Evolutionary conservation across 2,888 invertebrate genomes (phyloP).

Genomic region (Phania funesta): DNA sequence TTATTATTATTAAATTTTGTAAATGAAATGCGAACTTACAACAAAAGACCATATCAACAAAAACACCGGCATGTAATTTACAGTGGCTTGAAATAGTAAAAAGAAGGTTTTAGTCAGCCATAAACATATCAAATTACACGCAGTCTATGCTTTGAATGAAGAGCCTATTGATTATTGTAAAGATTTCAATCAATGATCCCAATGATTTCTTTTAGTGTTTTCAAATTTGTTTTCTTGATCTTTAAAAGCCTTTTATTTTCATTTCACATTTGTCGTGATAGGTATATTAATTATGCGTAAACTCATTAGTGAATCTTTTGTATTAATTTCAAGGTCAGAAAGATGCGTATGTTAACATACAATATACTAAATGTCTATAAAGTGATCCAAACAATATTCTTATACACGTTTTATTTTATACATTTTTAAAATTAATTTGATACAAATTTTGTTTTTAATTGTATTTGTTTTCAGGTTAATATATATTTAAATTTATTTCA

Average conservation of each 20-base stretch:
- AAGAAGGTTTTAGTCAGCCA: conserved; percentile 21
- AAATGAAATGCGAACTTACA: conserved; percentile 6
- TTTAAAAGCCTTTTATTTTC: not conserved
- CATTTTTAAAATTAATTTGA: conserved; percentile 1
- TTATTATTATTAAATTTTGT: not conserved
- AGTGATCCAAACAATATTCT: too few species aligned
- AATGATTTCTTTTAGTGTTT: not conserved
- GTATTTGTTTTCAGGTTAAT: conserved; percentile 72
- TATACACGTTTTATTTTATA: not conserved
- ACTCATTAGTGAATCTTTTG: not conserved
- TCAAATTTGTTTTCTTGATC: not conserved
- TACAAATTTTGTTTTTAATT: conserved; percentile 12
- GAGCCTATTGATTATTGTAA: not conserved
- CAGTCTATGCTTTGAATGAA: not conserved
- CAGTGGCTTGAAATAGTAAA: not conserved
- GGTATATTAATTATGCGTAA: conserved; percentile 14
- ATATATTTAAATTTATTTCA: conserved; percentile 74
- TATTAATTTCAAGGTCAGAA: not conserved
- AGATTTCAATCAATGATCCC: too few species aligned
- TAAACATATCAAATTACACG: not conserved
- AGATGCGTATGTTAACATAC: too few species aligned
- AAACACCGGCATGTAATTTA: not conserved
- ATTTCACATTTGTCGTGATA: not conserved
- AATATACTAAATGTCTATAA: too few species aligned
- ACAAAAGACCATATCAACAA: not conserved